These are phyloP conservation scores for Phaethornis superciliosus DNA, from an alignment of 2,113 vertebrate genomes.

Conservation along the genomic window DNA sequence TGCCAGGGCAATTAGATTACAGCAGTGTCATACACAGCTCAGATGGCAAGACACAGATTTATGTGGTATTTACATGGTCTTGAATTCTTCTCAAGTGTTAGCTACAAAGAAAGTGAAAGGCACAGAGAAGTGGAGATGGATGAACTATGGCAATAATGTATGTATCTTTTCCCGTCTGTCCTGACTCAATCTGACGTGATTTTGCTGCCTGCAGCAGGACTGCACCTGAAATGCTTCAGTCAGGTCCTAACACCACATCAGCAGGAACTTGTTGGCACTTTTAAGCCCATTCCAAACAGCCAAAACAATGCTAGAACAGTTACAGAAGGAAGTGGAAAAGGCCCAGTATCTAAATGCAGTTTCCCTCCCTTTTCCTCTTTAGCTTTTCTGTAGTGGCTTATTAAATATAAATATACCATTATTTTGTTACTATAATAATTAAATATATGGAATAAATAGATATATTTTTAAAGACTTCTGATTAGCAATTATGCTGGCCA, in stretches of 20 bases:
- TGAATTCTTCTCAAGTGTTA: neutral
- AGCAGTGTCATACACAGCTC: neutral
- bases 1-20: neutral
- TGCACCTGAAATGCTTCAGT: neutral
- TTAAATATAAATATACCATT: neutral
- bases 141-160: neutral
- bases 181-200: fast-evolving
- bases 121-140: neutral
- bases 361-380: neutral
- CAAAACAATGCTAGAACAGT: too few relatives aligned
- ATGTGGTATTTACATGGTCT: neutral
- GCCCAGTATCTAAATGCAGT: neutral
- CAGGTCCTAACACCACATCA: neutral
- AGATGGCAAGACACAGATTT: neutral
- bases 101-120: neutral
- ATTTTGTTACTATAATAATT: neutral
- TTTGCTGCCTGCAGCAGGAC: neutral
- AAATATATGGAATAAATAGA: neutral
- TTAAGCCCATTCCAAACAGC: neutral
- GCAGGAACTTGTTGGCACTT: neutral
- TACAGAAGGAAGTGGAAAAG: neutral
- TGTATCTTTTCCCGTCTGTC: neutral
- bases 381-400: neutral
- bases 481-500: neutral
- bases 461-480: neutral